A percentile compares a stretch with the other conserved stretches of the same genome.
phyloP scores from a whole-genome alignment of 2,888 invertebrate genomes.

The Autographa pulchrina region DNA sequence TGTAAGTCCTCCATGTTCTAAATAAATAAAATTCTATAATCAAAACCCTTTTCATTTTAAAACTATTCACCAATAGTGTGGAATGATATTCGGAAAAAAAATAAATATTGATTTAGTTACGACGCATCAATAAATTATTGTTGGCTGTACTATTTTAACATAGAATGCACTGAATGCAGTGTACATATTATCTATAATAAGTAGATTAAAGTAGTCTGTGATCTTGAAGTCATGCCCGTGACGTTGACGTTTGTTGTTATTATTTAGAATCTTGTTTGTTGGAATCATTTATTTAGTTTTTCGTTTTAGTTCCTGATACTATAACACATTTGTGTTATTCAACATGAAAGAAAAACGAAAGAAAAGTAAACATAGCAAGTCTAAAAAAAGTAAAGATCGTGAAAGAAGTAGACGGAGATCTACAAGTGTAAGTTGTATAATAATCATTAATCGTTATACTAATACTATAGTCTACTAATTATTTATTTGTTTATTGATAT shows the following conservation, averaged over 20 bases:
- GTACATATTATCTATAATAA: too few relatives aligned
- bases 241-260: neutral
- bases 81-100: too few relatives aligned
- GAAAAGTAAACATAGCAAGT: slow-evolving; percentile 58
- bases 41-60: too few relatives aligned
- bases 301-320: neutral
- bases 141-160: too few relatives aligned
- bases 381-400: slow-evolving; percentile 71
- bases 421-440: slow-evolving; percentile 65
- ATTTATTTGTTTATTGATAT: neutral
- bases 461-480: neutral
- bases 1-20: too few relatives aligned
- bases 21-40: too few relatives aligned
- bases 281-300: neutral
- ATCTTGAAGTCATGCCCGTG: too few relatives aligned
- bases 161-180: too few relatives aligned
- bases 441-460: neutral
- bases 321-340: neutral
- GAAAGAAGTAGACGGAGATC: slow-evolving; percentile 64
- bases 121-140: too few relatives aligned
- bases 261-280: neutral
- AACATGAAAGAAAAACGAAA: slow-evolving; percentile 75
- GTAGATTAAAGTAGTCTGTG: too few relatives aligned
- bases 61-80: too few relatives aligned
- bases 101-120: too few relatives aligned